These are phyloP conservation scores for Teleogryllus occipitalis DNA, from an alignment of 1,140 invertebrate species.

Conservation along the genomic window DNA sequence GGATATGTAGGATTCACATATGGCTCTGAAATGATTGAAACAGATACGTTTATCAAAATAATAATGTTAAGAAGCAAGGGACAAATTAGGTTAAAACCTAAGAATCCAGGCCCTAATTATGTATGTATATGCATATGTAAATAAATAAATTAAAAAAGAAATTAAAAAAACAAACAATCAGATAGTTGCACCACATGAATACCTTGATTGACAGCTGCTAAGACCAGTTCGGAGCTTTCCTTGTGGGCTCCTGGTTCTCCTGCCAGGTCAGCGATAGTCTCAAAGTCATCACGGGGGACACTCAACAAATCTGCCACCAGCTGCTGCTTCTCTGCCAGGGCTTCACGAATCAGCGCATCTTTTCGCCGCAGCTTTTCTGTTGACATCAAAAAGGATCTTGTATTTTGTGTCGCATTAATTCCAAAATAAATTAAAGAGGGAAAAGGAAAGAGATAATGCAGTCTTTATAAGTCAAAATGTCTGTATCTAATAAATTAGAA, in stretches of 20 bases:
- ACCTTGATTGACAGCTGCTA: slow-evolving; percentile 65
- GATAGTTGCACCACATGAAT: slow-evolving; percentile 18
- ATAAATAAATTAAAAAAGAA: background rate
- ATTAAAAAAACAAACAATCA: background rate
- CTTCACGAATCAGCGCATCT: slow-evolving; percentile 58
- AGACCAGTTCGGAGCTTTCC: slow-evolving; percentile 58
- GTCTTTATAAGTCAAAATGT: no score
- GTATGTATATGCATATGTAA: background rate
- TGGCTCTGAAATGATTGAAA: background rate
- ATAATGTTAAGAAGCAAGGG: background rate
- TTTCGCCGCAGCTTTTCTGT: slow-evolving; percentile 61
- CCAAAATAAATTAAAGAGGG: no score
- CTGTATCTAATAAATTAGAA: no score
- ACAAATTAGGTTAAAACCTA: background rate
- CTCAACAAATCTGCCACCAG: slow-evolving; percentile 68
- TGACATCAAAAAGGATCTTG: background rate
- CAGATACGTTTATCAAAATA: background rate
- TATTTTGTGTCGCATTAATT: no score
- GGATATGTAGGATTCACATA: background rate
- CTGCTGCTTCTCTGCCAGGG: slow-evolving; percentile 63
- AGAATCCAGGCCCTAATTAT: no score
- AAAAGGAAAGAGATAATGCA: no score
- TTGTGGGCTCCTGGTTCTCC: slow-evolving; percentile 40
- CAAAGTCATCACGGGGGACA: slow-evolving; percentile 60
- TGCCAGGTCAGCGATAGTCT: slow-evolving; percentile 55